Conservation (phyloP, 1,140 invertebrate species). For the Scaptomyza pallida region DNA sequence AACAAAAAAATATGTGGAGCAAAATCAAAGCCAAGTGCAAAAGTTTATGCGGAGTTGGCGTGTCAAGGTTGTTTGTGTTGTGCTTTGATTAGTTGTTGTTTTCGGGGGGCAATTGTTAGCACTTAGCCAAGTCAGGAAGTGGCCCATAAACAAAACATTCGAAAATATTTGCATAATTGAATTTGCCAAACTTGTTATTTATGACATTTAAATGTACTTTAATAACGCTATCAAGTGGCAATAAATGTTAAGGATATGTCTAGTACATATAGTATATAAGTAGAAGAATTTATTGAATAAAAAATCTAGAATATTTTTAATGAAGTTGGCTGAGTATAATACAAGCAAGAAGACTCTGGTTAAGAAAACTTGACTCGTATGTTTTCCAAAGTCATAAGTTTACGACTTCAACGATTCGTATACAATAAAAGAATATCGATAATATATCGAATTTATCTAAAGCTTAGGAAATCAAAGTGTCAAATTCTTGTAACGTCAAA, state of each 20-base stretch:
- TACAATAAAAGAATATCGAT: no score
- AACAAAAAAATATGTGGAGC: constrained; percentile 7
- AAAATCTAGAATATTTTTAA: neutral
- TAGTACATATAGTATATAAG: no score
- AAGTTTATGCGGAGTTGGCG: constrained; percentile 49
- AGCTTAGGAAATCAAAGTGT: no score
- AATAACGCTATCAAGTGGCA: neutral
- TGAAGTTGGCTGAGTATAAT: no score
- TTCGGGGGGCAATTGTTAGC: constrained; percentile 14
- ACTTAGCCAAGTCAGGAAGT: constrained; percentile 51
- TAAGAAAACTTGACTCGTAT: no score
- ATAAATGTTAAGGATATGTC: neutral
- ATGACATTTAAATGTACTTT: neutral
- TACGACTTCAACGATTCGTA: no score
- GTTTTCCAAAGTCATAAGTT: no score
- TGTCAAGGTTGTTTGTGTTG: constrained; percentile 48
- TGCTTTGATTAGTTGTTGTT: neutral
- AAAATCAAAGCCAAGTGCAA: constrained; percentile 19
- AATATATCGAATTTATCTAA: no score
- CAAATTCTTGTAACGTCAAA: no score
- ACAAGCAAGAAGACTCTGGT: no score
- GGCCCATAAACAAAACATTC: constrained; percentile 63
- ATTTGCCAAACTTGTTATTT: constrained; percentile 18
- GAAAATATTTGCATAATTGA: constrained; percentile 70
- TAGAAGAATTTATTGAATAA: neutral